Base-by-base conservation (phyloP, 2,113 vertebrate genomes). In the Eudorcas thomsonii region DNA sequence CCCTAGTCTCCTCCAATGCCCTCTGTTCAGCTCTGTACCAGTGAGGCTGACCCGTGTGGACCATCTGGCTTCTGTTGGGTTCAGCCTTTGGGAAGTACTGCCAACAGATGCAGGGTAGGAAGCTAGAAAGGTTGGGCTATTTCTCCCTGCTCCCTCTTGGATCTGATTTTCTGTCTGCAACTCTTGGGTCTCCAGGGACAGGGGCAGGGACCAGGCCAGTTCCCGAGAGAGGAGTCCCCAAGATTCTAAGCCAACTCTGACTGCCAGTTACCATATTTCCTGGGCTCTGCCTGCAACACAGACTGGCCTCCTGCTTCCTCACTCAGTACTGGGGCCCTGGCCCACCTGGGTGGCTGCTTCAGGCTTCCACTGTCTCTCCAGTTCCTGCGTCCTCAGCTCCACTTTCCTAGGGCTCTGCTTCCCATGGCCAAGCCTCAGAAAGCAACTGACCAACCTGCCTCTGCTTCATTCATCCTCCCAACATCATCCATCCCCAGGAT, bases 1-100 rank as follows among this genome's bases (percentile, higher is more conserved):
- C 1, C 15, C 39, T 0, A 0, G 1, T 64, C 33, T 12, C 55
- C n/a, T 57, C 30, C 25, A 30, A 13, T n/a, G 43, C 14, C 48
- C 55, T 36, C 54, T 1, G 17, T 17, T 55, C 33, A 77, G n/a
- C 55, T 39, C 21, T 7, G 48, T 23, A 21, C 77, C 45, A 2
- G 67, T 0, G 2, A 67, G 26, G 26, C 45, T 14, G 59, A 64
- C 28, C 55, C 1, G 1, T 6, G 2, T 28, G 3, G 30, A 33
- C 33, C 25, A 1, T 2, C 55, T 67, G 60, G 12, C 11, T 64
- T 62, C 71, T 26, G 2, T 15, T 12, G 30, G 36, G 30, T 10
- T 54, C 74, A 19, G 57, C 48, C 55, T 39, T 10, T 3, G 23
- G 19, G 55, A 91, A 36, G 87, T 21, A 7, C 25, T 45, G 36